Conservation (phyloP, 2,888 invertebrate genomes). For the Lycia hirtaria region DNA sequence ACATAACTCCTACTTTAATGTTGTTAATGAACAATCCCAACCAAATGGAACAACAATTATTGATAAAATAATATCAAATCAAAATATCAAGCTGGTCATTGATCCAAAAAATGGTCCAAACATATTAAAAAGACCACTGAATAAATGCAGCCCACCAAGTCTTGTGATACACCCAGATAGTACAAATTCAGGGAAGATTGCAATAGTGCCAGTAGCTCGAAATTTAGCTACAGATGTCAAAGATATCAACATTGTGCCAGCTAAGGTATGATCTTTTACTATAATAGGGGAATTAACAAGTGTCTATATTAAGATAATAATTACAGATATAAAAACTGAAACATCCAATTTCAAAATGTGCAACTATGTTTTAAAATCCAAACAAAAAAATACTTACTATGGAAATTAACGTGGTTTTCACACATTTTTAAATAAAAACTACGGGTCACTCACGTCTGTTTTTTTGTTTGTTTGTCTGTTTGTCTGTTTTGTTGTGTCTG, state of each 20-base stretch:
- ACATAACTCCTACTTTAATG: slow-evolving; percentile 70
- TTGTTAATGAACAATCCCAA: slow-evolving; percentile 70
- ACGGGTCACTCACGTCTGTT: too few species aligned
- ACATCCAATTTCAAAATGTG: too few species aligned
- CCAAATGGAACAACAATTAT: slow-evolving; percentile 49
- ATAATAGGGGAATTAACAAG: too few species aligned
- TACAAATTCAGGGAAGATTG: slow-evolving; percentile 63
- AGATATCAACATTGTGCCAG: slow-evolving; percentile 43
- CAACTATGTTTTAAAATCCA: too few species aligned
- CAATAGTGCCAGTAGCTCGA: slow-evolving; percentile 61
- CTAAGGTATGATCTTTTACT: slow-evolving; percentile 53
- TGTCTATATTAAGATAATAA: too few species aligned
- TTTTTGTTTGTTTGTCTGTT: too few species aligned
- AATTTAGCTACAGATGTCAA: slow-evolving; percentile 50
- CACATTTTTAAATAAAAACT: too few species aligned
- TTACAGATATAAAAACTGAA: too few species aligned
- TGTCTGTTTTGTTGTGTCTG: too few species aligned
- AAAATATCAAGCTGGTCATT: slow-evolving; percentile 57
- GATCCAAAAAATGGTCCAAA: slow-evolving; percentile 66
- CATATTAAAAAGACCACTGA: slow-evolving; percentile 59
- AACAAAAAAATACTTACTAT: too few species aligned
- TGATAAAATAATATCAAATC: slow-evolving; percentile 50
- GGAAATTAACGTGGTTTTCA: too few species aligned
- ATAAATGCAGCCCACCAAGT: slow-evolving; percentile 46
- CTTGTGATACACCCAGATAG: slow-evolving; percentile 59